Conservation (phyloP, 2,888 invertebrate genomes). For the Callyntrura sp. region DNA sequence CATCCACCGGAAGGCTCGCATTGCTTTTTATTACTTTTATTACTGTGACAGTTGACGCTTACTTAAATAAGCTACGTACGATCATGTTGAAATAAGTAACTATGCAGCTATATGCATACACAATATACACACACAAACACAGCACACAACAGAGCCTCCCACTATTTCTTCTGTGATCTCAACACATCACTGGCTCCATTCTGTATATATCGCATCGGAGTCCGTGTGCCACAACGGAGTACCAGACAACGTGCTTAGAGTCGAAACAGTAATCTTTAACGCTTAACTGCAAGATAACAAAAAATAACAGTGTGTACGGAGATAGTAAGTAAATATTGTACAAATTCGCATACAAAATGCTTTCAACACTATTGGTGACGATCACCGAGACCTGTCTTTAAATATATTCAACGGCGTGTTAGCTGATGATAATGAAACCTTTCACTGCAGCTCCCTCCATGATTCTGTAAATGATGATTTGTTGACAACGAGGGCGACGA, state of each 20-base stretch:
- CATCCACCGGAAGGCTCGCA: constrained; percentile 79
- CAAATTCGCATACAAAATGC: not conserved
- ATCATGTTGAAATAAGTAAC: constrained; percentile 73
- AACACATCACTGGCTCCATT: not conserved
- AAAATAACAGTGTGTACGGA: not conserved
- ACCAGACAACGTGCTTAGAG: not conserved
- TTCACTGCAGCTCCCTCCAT: constrained; percentile 6
- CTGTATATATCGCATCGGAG: not conserved
- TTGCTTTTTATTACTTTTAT: constrained; percentile 79
- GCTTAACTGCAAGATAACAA: constrained; percentile 13
- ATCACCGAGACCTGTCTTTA: not conserved
- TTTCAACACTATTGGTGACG: not conserved
- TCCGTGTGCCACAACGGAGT: not conserved
- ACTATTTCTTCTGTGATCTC: not conserved
- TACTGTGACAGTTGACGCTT: constrained; percentile 79
- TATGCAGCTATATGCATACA: constrained; percentile 54
- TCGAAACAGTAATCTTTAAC: constrained; percentile 29
- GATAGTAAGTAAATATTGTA: not conserved
- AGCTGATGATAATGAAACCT: constrained; percentile 5
- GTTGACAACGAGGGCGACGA: constrained; percentile 49
- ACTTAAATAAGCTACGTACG: constrained; percentile 71
- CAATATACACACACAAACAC: constrained; percentile 43
- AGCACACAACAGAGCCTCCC: not conserved
- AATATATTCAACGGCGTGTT: constrained; percentile 24
- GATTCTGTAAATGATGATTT: constrained; percentile 35